Percentiles rank a stretch among this genome's conserved stretches.
These are phyloP conservation scores for Blastobasis lacticolella DNA, from an alignment of 2,888 invertebrate species.

Conservation along the genomic window DNA sequence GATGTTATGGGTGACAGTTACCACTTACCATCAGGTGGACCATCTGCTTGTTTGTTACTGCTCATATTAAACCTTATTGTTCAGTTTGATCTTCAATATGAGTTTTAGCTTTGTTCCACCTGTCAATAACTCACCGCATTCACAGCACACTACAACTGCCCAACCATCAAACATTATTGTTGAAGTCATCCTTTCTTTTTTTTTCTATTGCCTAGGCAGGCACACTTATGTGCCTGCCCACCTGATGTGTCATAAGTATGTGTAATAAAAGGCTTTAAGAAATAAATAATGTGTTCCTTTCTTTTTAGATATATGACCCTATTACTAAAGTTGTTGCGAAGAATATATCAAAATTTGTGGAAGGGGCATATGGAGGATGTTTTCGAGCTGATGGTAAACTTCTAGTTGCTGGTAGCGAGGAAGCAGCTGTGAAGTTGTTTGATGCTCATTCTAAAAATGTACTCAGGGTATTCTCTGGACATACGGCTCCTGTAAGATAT, in stretches of 20 bases:
- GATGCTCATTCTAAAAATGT: constrained; percentile 88
- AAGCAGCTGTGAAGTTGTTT: constrained; percentile 89
- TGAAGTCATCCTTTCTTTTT: too few species aligned
- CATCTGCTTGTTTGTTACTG: neutral
- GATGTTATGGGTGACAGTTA: too few species aligned
- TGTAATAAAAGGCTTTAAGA: too few species aligned
- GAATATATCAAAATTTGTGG: constrained; percentile 87
- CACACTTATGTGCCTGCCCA: too few species aligned
- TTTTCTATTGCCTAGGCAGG: too few species aligned
- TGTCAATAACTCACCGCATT: too few species aligned
- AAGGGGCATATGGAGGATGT: constrained; percentile 88
- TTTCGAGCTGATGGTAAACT: constrained; percentile 88
- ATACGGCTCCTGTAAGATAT: constrained; percentile 78
- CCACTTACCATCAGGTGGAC: too few species aligned
- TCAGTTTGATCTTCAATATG: neutral
- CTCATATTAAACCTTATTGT: neutral
- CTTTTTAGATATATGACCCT: constrained; percentile 84
- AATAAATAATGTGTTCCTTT: neutral
- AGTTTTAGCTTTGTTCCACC: too few species aligned
- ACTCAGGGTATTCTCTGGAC: constrained; percentile 89
- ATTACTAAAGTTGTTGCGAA: constrained; percentile 87
- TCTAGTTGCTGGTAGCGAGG: constrained; percentile 93
- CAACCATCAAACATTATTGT: too few species aligned
- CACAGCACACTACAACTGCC: too few species aligned
- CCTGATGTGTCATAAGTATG: too few species aligned